phyloP scores from a whole-genome alignment of 2,888 invertebrate species.

The Girardia tigrina region DNA sequence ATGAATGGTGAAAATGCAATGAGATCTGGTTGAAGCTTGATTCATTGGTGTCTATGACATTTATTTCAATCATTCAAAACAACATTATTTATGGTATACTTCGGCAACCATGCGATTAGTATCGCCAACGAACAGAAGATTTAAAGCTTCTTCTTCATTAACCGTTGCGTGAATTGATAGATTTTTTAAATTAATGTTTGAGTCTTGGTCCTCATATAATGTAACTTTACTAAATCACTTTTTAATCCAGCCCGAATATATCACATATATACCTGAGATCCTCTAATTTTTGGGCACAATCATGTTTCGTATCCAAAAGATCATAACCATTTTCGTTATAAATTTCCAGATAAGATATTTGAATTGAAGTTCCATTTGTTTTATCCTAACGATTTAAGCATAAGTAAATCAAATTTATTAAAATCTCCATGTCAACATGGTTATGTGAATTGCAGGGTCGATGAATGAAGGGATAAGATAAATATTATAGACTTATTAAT shows the following conservation, averaged over 20 bases:
- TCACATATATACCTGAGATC: conserved; percentile 47
- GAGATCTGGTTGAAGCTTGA: conserved; percentile 51
- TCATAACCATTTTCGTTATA: conserved; percentile 51
- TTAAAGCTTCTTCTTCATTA: conserved; percentile 50
- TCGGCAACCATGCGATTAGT: conserved; percentile 52
- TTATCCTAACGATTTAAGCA: too few relatives aligned
- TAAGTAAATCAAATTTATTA: too few relatives aligned
- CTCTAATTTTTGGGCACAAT: conserved; percentile 47
- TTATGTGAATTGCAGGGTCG: too few relatives aligned
- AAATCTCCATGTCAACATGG: too few relatives aligned
- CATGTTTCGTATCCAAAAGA: conserved; percentile 49
- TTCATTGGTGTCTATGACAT: conserved; percentile 51
- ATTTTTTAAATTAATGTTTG: conserved; percentile 50
- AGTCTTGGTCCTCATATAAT: conserved; percentile 49
- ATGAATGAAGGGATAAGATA: too few relatives aligned
- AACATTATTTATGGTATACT: conserved; percentile 39
- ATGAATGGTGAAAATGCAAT: conserved; percentile 51
- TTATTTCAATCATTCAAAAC: neutral
- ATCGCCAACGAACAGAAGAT: conserved; percentile 50
- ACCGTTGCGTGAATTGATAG: conserved; percentile 46
- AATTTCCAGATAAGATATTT: conserved; percentile 51
- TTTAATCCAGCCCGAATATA: too few relatives aligned
- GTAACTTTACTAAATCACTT: conserved; percentile 43
- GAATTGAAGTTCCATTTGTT: conserved; percentile 38
- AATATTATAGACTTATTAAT: too few relatives aligned